Percentiles rank a stretch among this genome's conserved stretches.
Evolutionary conservation across 2,797 vertebrate species (phyloP).

Genomic region (Coreius guichenoti): DNA sequence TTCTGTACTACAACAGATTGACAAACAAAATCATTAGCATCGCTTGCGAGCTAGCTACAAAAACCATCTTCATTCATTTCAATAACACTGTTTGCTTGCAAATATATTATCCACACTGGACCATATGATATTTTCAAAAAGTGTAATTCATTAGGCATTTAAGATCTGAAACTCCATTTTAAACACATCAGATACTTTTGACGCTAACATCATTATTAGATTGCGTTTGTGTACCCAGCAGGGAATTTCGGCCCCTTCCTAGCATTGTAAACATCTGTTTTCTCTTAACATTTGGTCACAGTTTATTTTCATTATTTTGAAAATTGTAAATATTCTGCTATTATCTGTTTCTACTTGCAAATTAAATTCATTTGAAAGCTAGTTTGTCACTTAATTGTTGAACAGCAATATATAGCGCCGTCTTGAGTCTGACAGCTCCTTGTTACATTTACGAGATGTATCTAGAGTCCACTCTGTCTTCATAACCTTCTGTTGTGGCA

Average conservation of each 20-base stretch:
- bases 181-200: conserved; percentile 10
- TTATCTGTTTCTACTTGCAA: conserved; percentile 26
- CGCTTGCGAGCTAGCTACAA: not conserved
- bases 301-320: conserved; percentile 44
- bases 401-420: not conserved
- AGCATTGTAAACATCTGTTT: conserved; percentile 36
- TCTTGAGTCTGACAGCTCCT: conserved; percentile 19
- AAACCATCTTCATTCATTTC: not conserved
- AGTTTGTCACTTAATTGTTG: conserved; percentile 35
- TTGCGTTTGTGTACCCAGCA: conserved; percentile 22
- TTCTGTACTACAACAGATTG: not conserved
- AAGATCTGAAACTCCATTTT: conserved; percentile 13
- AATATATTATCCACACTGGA: not conserved
- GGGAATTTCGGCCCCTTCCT: conserved; percentile 18
- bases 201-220: conserved; percentile 42
- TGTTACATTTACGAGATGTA: conserved; percentile 20
- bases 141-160: not conserved
- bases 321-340: conserved; percentile 41
- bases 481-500: conserved; percentile 26
- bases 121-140: not conserved
- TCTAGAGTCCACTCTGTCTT: conserved; percentile 23
- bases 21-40: not conserved
- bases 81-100: not conserved
- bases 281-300: conserved; percentile 37
- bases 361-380: conserved; percentile 23